Evolutionary conservation across 2,888 invertebrate genomes (phyloP), one percentile per base, ranked within the genome.

Genomic region (Kuschelorhynchus macadamiae): DNA sequence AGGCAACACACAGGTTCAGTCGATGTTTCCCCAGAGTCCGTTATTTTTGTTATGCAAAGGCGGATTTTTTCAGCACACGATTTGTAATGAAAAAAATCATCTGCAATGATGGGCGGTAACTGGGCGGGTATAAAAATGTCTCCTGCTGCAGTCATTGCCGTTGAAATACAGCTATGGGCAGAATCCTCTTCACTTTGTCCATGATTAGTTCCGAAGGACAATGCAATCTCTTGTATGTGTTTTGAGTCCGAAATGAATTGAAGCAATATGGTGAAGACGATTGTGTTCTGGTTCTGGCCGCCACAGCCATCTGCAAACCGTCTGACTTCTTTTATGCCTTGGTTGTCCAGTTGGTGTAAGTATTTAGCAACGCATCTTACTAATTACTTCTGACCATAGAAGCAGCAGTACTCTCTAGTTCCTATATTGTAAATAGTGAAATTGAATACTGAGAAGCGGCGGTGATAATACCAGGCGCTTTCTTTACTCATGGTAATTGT

Each of bases 111-210:
- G 4, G 25, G 7, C 4, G 25, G 25, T 25, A 25, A 25, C 25
- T 25, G 39, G 9, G 39, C 18, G 1, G 53, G 53, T 21, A 53
- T 36, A 41, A 39, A 39, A 17, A 53, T 32, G n/a, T 50, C 21
- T 17, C 46, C 53, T 2, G 18, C 53, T 4, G 20, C 2, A 16
- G 50, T 14, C 18, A 50, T 16, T 2, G 33, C 50, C 11, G 32
- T 14, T 7, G 32, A 50, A 17, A 53, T 39, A 12, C 17, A 36
- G 18, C 32, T 49, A 16, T 49, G 30, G 8, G 14, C 49, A 9
- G 49, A 49, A 32, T 49, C 36, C 7, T 2, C 53, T 16, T 39
- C 39, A 18, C 16, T 39, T 17, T 53, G 53, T 1, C 25, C 20
- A 39, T 39, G 39, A 18, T 41, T 36, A 1, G 39, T 53, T 41